phyloP scores from a whole-genome alignment of 2,888 invertebrate genomes.

The Brachyptera risi region DNA sequence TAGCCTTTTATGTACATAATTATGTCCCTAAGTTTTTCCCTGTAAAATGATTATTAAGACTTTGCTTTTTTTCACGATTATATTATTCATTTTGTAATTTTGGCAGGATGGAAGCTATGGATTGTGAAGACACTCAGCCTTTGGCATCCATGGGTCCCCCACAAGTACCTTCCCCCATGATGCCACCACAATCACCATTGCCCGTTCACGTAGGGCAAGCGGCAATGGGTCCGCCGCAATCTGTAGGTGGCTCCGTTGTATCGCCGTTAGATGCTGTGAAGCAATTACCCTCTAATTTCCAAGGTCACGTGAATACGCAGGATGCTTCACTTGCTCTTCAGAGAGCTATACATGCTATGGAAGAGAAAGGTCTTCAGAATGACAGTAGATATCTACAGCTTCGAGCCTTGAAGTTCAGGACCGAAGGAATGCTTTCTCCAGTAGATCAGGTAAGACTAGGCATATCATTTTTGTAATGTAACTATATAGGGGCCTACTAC shows the following conservation, averaged over 20 bases:
- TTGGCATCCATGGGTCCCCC: slow-evolving; percentile 26
- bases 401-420: slow-evolving; percentile 34
- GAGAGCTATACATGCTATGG: slow-evolving; percentile 48
- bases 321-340: slow-evolving; percentile 42
- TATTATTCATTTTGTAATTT: too few relatives aligned
- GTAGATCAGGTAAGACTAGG: neutral
- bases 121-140: too few relatives aligned
- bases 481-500: neutral
- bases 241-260: neutral
- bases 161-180: slow-evolving; percentile 1
- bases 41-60: too few relatives aligned
- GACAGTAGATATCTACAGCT: slow-evolving; percentile 48
- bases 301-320: slow-evolving; percentile 19
- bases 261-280: slow-evolving; percentile 11
- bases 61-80: too few relatives aligned
- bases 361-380: slow-evolving; percentile 49
- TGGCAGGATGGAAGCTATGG: too few relatives aligned
- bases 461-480: neutral
- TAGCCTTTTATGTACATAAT: too few relatives aligned
- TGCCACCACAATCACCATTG: too few relatives aligned
- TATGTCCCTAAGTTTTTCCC: too few relatives aligned
- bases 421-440: slow-evolving; percentile 3
- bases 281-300: slow-evolving; percentile 15
- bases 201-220: too few relatives aligned
- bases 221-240: too few relatives aligned